phyloP scores from a whole-genome alignment of 2,113 vertebrate genomes.

The Stegastes partitus region DNA sequence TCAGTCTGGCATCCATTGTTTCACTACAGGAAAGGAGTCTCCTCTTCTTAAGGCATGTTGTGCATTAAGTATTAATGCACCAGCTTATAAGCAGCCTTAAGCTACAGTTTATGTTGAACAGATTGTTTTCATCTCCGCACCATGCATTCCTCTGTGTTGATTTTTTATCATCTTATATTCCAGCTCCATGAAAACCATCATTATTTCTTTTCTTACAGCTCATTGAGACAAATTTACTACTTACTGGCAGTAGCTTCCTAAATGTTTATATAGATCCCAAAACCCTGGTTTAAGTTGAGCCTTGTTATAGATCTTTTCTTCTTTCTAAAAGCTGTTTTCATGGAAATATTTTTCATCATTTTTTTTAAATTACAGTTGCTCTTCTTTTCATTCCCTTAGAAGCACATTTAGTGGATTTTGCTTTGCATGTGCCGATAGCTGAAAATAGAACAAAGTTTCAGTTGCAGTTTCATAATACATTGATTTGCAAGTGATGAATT shows the following conservation, averaged over 20 bases:
- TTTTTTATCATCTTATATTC: not conserved
- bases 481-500: slow-evolving; percentile 8
- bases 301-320: not conserved
- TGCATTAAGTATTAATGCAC: slow-evolving; percentile 44
- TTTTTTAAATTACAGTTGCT: not conserved
- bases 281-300: not conserved
- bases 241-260: not conserved
- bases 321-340: slow-evolving; percentile 43
- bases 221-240: not conserved
- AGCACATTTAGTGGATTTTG: slow-evolving; percentile 33
- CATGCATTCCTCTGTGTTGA: not conserved
- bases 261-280: not conserved
- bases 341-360: slow-evolving; percentile 7
- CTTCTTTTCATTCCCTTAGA: slow-evolving; percentile 10
- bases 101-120: not conserved
- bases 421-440: slow-evolving; percentile 65
- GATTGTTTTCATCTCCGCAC: slow-evolving; percentile 1
- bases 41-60: slow-evolving; percentile 52
- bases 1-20: not conserved
- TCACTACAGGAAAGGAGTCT: slow-evolving; percentile 1
- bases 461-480: not conserved
- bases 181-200: slow-evolving; percentile 49
- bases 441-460: not conserved
- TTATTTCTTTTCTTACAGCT: slow-evolving; percentile 4
- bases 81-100: slow-evolving; percentile 16